phyloP scores from a whole-genome alignment of 2,797 vertebrate species.

The Dermochelys coriacea region DNA sequence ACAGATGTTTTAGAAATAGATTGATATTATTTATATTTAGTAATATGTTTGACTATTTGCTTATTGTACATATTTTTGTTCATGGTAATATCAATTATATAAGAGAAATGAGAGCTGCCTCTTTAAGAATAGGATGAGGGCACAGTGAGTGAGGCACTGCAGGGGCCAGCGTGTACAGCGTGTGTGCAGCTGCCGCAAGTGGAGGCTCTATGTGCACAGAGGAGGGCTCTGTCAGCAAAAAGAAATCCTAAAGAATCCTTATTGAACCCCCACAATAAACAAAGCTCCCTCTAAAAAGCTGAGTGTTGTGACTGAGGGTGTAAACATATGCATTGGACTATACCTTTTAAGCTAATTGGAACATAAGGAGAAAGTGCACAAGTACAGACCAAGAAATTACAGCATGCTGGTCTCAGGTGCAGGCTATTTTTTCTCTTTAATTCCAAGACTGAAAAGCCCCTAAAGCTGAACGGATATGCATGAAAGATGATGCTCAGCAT shows the following conservation, averaged over 20 bases:
- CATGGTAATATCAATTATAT: not conserved
- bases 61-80: not conserved
- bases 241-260: not conserved
- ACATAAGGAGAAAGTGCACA: not conserved
- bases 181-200: not conserved
- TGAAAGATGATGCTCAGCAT: slow-evolving; percentile 53
- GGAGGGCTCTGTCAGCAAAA: not conserved
- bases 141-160: not conserved
- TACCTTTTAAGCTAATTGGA: slow-evolving; percentile 7
- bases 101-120: not conserved
- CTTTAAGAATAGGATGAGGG: not conserved
- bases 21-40: too few species aligned
- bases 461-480: slow-evolving; percentile 52
- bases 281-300: not conserved
- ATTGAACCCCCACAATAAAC: not conserved
- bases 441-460: slow-evolving; percentile 52
- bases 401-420: not conserved
- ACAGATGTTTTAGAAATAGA: too few species aligned
- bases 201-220: not conserved
- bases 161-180: not conserved
- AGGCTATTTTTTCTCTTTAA: slow-evolving; percentile 48
- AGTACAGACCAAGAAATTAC: slow-evolving; percentile 30
- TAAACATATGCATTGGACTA: not conserved
- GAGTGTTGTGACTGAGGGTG: not conserved
- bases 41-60: not conserved